phyloP scores from a whole-genome alignment of 2,888 invertebrate species.

The Drosophila buzzatii region DNA sequence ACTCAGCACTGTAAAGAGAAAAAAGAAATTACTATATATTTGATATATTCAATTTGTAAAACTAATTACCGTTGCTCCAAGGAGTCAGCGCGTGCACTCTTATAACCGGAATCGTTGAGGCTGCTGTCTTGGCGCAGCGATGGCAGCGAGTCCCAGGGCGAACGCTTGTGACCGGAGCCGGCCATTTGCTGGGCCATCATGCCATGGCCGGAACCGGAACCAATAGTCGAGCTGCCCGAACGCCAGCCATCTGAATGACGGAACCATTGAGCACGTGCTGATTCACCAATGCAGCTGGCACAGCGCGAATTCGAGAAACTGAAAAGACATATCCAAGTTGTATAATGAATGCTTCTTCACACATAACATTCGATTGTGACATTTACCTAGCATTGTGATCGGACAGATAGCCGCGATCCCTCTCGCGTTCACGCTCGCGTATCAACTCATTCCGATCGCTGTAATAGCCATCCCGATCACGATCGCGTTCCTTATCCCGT shows the following conservation, averaged over 20 bases:
- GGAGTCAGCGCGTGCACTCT: constrained; percentile 93
- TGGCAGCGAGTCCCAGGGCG: constrained; percentile 95
- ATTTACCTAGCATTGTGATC: constrained; percentile 91
- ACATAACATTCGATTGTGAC: fast-evolving
- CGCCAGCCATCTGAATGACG: constrained; percentile 96
- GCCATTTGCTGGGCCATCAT: constrained; percentile 86
- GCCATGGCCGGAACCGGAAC: constrained; percentile 87
- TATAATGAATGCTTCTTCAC: neutral
- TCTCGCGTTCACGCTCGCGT: constrained; percentile 90
- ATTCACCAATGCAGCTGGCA: constrained; percentile 95
- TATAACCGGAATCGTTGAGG: constrained; percentile 94
- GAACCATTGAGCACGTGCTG: constrained; percentile 95
- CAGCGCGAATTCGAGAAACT: constrained; percentile 88
- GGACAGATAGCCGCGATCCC: constrained; percentile 91
- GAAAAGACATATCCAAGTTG: neutral
- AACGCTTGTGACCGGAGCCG: constrained; percentile 88
- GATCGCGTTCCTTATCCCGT: constrained; percentile 87
- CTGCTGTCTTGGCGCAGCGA: constrained; percentile 94
- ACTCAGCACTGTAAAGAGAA: constrained; percentile 89
- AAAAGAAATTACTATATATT: constrained; percentile 8
- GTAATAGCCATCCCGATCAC: constrained; percentile 94
- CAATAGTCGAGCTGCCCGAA: constrained; percentile 90
- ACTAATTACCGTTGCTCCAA: constrained; percentile 91
- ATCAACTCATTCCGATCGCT: constrained; percentile 94
- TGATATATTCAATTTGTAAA: neutral